phyloP scores from a whole-genome alignment of 2,113 vertebrate genomes.

The Pollimyrus isidori region DNA sequence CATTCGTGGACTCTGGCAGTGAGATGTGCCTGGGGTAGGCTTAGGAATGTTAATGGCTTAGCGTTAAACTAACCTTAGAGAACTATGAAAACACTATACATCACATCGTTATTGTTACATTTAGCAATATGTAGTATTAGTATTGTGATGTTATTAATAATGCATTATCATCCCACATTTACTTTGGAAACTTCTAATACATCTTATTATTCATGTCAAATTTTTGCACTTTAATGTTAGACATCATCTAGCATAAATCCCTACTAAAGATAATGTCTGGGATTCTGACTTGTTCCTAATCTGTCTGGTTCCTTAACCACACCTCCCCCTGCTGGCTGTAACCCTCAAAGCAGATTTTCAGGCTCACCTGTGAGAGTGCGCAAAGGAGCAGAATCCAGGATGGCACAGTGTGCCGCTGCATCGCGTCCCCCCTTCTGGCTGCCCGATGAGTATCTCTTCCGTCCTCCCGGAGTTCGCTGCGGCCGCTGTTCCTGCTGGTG shows the following conservation, averaged over 20 bases:
- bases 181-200: background rate
- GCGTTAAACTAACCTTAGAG: background rate
- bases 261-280: background rate
- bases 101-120: background rate
- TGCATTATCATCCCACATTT: background rate
- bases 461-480: conserved; percentile 15
- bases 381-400: conserved; percentile 47
- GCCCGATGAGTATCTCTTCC: conserved; percentile 23
- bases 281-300: background rate
- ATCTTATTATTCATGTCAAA: background rate
- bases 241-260: background rate
- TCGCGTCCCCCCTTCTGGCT: conserved; percentile 38
- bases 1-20: background rate
- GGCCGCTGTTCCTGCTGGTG: conserved; percentile 34
- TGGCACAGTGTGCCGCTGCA: conserved; percentile 31
- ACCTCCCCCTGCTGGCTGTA: background rate
- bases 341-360: background rate
- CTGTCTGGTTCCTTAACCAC: background rate
- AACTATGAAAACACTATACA: background rate
- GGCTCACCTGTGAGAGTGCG: conserved; percentile 56
- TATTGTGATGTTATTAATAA: background rate
- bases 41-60: background rate
- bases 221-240: background rate
- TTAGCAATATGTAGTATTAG: background rate
- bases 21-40: background rate